Evolutionary conservation across 2,888 invertebrate genomes (phyloP), one percentile per base, ranked within the genome.

Genomic region (Caenorhabditis virilis): DNA sequence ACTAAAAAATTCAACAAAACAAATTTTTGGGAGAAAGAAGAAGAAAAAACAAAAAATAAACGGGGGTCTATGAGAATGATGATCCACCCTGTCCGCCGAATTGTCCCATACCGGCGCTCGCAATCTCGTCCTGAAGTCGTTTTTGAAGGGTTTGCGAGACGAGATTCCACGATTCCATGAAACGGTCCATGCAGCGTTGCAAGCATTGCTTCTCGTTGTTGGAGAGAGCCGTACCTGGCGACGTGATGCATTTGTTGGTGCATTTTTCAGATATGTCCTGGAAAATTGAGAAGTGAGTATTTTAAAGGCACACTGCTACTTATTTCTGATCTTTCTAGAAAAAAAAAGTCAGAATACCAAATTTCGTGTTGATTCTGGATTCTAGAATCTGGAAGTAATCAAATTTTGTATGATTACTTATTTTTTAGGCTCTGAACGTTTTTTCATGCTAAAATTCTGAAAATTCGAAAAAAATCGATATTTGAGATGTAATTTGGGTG

Each of bases 151-250:
- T 89, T 85, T 90, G 89, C 13, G 93, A 92, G 13, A 95, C 92
- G 53, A 93, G 86, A 85, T 93, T 92, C 90, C 92, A 94, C 2
- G 93, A 89, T 83, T 97, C 95, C 91, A 95, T 92, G 87, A 92
- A 97, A 82, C 95, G 88, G 30, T 78, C 78, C 75, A 76, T 71
- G 52, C 77, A 79, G 55, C 79, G 48, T 52, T 75, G 74, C 16
- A 80, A 75, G 49, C 79, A 80, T 49, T 81, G 80, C 49, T 80
- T 78, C 36, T 81, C 81, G 16, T 54, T 50, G 46, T 55, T 64
- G 26, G 72, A 67, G n/a, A 81, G 60, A 18, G 75, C 70, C 26
- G 60, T 64, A 33, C 81, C 81, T 26, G 80, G 80, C 20, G 66
- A 65, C 0, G 79, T 75, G 30, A 81, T 80, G 64, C 80, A 81